Evolutionary conservation across 1,140 invertebrate genomes (phyloP).

Genomic region (Drosophila tropicalis): DNA sequence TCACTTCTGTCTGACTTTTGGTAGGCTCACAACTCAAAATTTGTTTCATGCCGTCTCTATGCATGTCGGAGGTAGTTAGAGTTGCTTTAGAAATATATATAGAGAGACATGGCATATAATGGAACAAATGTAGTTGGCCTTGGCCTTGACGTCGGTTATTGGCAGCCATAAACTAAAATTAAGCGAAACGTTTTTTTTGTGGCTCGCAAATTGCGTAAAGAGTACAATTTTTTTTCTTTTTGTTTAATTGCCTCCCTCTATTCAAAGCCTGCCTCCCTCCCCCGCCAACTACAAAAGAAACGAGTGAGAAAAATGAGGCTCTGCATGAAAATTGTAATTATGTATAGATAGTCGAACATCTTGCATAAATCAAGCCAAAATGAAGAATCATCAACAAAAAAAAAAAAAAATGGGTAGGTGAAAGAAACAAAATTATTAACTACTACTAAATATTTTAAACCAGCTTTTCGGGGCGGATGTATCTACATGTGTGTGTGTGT

Average conservation of each 20-base stretch:
- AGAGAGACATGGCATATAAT: slow-evolving; percentile 10
- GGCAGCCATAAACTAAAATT: slow-evolving; percentile 65
- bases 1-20: slow-evolving; percentile 11
- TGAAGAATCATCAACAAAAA: not conserved
- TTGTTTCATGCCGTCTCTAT: not conserved
- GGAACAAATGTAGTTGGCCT: slow-evolving; percentile 44
- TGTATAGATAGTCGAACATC: slow-evolving; percentile 1
- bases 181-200: slow-evolving; percentile 43
- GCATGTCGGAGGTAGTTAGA: slow-evolving; percentile 28
- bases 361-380: slow-evolving; percentile 20
- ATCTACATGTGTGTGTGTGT: slow-evolving; percentile 49
- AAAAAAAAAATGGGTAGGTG: not conserved
- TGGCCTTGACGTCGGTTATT: slow-evolving; percentile 63
- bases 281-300: not conserved
- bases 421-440: slow-evolving; percentile 46
- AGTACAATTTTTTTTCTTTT: slow-evolving; percentile 20
- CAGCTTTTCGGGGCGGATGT: slow-evolving; percentile 38
- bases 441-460: slow-evolving; percentile 15
- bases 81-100: slow-evolving; percentile 50
- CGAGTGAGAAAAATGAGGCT: slow-evolving; percentile 7
- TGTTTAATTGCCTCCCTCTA: slow-evolving; percentile 45
- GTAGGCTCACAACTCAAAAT: not conserved
- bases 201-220: slow-evolving; percentile 58
- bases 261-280: not conserved
- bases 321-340: slow-evolving; percentile 17